Percentiles rank a stretch among this genome's conserved stretches.
These are phyloP conservation scores for Grantiella picta DNA, from an alignment of 2,113 vertebrate genomes.

Conservation along the genomic window DNA sequence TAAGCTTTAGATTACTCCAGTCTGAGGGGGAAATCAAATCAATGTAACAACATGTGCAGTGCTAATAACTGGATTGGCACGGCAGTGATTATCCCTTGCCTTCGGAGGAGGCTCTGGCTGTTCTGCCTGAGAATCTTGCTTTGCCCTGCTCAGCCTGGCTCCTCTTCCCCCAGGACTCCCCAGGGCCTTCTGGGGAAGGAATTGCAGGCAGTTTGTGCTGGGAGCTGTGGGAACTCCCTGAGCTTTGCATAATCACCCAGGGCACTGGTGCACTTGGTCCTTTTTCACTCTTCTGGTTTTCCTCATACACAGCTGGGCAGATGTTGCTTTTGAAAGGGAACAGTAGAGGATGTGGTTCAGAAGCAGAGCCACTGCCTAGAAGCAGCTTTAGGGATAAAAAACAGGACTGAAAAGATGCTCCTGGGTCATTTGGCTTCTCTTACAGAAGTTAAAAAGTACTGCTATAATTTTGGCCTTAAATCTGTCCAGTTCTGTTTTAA, in stretches of 20 bases:
- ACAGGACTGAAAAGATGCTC: neutral
- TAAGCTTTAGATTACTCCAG: neutral
- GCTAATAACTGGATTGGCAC: neutral
- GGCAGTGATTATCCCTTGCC: neutral
- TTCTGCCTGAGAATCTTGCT: neutral
- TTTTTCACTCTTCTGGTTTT: neutral
- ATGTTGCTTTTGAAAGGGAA: neutral
- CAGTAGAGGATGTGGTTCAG: neutral
- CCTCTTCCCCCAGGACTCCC: neutral
- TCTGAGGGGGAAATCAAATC: neutral
- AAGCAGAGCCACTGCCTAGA: neutral
- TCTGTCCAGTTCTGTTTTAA: neutral
- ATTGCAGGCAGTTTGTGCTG: neutral
- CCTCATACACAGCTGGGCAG: neutral
- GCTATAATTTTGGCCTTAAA: neutral
- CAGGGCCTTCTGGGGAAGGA: neutral
- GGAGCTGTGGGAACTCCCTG: neutral
- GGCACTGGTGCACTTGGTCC: accelerated
- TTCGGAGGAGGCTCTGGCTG: neutral
- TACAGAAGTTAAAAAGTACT: neutral
- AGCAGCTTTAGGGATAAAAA: neutral
- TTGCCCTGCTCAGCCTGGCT: neutral
- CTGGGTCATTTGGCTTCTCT: neutral
- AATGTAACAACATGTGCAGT: neutral
- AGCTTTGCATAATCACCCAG: neutral